Evolutionary conservation across 2,113 vertebrate genomes (phyloP).

Genomic region (Theristicus caerulescens): DNA sequence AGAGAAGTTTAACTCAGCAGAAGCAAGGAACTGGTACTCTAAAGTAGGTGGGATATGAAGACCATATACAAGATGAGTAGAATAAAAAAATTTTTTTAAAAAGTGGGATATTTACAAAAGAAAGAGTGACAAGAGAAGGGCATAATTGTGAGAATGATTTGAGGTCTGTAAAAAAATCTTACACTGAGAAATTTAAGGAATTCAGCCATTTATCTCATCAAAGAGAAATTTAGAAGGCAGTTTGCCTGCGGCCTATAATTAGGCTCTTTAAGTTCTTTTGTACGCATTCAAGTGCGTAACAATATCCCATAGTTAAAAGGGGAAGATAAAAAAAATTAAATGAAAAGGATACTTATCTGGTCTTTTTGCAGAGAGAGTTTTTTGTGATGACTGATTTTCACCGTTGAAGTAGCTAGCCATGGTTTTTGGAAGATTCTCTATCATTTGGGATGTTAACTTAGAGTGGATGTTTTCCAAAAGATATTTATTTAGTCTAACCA

Average conservation of each 20-base stretch:
- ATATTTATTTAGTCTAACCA: not conserved
- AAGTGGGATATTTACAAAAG: not conserved
- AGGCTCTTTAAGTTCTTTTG: not conserved
- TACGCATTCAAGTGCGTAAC: not conserved
- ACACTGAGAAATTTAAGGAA: not conserved
- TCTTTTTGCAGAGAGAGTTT: not conserved
- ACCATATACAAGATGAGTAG: not conserved
- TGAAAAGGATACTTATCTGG: not conserved
- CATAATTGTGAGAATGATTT: not conserved
- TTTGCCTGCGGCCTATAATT: not conserved
- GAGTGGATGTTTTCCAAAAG: not conserved
- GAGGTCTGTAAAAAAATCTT: not conserved
- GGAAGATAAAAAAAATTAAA: not conserved
- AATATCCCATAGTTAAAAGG: not conserved
- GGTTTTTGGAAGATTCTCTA: not conserved
- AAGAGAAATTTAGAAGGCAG: not conserved
- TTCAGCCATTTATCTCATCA: slow-evolving; percentile 2
- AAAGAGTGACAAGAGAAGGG: not conserved
- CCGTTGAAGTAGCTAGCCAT: not conserved
- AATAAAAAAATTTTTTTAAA: not conserved
- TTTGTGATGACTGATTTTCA: not conserved
- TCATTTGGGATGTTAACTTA: not conserved
- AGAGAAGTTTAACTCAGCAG: not conserved
- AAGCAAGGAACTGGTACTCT: not conserved
- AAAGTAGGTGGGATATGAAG: not conserved